Conservation (phyloP, 2,888 invertebrate species). For the Cryptocheilus praepositus region DNA sequence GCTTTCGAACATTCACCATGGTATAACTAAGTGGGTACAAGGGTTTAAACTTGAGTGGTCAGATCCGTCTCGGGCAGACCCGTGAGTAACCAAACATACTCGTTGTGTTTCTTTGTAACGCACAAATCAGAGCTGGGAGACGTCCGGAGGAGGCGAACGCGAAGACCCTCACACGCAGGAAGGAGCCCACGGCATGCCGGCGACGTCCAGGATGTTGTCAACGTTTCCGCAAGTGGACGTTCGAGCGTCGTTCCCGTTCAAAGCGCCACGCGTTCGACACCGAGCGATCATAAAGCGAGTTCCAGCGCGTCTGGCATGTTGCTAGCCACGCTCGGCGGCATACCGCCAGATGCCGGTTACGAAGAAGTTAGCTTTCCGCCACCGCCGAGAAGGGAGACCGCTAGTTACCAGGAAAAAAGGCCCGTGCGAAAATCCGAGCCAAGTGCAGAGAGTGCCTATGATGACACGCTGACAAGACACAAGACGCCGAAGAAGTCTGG, state of each 20-base stretch:
- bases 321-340: slow-evolving; percentile 44
- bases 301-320: slow-evolving; percentile 4
- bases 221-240: slow-evolving; percentile 34
- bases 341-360: slow-evolving; percentile 69
- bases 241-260: slow-evolving; percentile 15
- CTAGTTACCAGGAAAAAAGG: not conserved
- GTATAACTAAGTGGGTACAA: not conserved
- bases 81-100: slow-evolving; percentile 40
- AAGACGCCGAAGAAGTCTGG: slow-evolving; percentile 58
- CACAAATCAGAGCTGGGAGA: slow-evolving; percentile 71
- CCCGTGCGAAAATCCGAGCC: not conserved
- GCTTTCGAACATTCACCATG: slow-evolving; percentile 26
- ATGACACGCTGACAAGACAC: slow-evolving; percentile 22
- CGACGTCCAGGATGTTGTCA: slow-evolving; percentile 46
- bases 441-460: slow-evolving; percentile 14
- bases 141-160: slow-evolving; percentile 72
- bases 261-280: slow-evolving; percentile 12
- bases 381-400: slow-evolving; percentile 14
- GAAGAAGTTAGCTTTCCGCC: slow-evolving; percentile 60
- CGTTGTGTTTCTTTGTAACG: slow-evolving; percentile 53
- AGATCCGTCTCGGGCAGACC: slow-evolving; percentile 25
- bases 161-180: slow-evolving; percentile 71
- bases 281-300: slow-evolving; percentile 36
- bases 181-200: slow-evolving; percentile 66
- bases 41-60: too few species aligned